Evolutionary conservation across 2,888 invertebrate species (phyloP).

Genomic region (Gerosis bhagava): DNA sequence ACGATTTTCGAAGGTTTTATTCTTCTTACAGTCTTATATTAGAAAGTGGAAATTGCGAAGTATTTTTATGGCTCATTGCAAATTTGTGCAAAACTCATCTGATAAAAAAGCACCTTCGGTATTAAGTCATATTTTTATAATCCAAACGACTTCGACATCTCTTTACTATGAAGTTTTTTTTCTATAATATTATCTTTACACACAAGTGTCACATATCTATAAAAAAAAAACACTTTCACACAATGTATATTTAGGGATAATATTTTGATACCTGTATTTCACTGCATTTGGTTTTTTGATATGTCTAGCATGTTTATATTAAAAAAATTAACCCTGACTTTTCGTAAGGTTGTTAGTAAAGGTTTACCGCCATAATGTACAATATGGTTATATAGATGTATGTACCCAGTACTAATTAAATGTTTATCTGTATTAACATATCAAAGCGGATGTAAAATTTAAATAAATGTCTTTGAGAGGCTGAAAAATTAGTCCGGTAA

Average conservation of each 20-base stretch:
- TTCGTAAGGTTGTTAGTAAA: slow-evolving; percentile 68
- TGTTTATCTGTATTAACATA: slow-evolving; percentile 75
- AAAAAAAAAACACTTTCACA: slow-evolving; percentile 65
- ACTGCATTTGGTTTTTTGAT: slow-evolving; percentile 73
- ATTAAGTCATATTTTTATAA: slow-evolving; percentile 74
- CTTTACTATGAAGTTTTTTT: slow-evolving; percentile 58
- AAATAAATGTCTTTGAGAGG: slow-evolving; percentile 62
- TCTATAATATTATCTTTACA: slow-evolving; percentile 67
- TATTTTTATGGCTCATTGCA: slow-evolving; percentile 57
- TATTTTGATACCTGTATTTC: slow-evolving; percentile 80
- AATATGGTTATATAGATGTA: slow-evolving; percentile 67
- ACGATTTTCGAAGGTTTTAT: slow-evolving; percentile 19
- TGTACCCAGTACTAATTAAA: slow-evolving; percentile 73
- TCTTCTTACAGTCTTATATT: slow-evolving; percentile 51
- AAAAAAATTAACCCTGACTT: slow-evolving; percentile 58
- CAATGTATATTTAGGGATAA: slow-evolving; percentile 69
- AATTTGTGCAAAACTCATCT: slow-evolving; percentile 45
- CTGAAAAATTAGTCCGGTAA: slow-evolving; percentile 58
- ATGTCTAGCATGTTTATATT: slow-evolving; percentile 68
- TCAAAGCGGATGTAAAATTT: slow-evolving; percentile 72
- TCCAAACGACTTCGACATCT: slow-evolving; percentile 50
- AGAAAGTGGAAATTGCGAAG: slow-evolving; percentile 45
- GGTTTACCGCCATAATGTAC: slow-evolving; percentile 69
- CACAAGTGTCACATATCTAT: slow-evolving; percentile 78
- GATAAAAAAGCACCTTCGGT: slow-evolving; percentile 51